Base-by-base conservation (phyloP, 37 sponge, comb jelly and placozoan species). In the Eunapius fragilis region DNA sequence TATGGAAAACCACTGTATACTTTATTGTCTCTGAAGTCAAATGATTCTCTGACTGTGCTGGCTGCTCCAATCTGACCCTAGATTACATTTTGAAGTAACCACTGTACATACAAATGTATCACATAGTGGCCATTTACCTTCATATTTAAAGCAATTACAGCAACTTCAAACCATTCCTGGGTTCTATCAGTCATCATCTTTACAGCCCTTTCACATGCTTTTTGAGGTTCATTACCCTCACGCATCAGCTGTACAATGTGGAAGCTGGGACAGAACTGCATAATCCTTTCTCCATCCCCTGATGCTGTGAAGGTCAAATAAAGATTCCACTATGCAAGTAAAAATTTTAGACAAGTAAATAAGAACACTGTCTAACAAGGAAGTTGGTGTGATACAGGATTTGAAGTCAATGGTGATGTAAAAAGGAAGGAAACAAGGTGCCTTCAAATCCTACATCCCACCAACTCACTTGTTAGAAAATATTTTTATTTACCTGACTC, bases 181-280 rank as follows among this genome's bases (percentile, higher is more conserved):
- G 67, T 71, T 24, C 74, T 17, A 2, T 67, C 72, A 17, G 58
- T 76, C 91, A 94, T 94, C n/a, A 68, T 38, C 3, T n/a, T 69
- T 17, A 94, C 89, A 19, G 82, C 91, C 45, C 49, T 68, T 3
- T 82, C 84, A 82, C 94, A 94, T n/a, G 94, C 94, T 34, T 80
- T 72, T 67, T 88, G 86, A 0, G 89, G 86, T 45, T 74, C 35
- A 23, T 30, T 3, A 2, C 91, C 91, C 32, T 86, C 74, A 28
- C 77, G 68, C 75, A 94, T 85, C 72, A 82, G 71, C 68, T 82
- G 67, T 25, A 94, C 89, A 71, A 94, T 88, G 25, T 90, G 88
- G 79, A 88, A 94, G 49, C 94, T 88, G 1, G 94, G 94, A 82
- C 94, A 94, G 72, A 86, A 94, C 37, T 82, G 85, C 94, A 94